These are phyloP conservation scores for Euzophera pinguis DNA, from an alignment of 2,888 invertebrate species.

Conservation along the genomic window DNA sequence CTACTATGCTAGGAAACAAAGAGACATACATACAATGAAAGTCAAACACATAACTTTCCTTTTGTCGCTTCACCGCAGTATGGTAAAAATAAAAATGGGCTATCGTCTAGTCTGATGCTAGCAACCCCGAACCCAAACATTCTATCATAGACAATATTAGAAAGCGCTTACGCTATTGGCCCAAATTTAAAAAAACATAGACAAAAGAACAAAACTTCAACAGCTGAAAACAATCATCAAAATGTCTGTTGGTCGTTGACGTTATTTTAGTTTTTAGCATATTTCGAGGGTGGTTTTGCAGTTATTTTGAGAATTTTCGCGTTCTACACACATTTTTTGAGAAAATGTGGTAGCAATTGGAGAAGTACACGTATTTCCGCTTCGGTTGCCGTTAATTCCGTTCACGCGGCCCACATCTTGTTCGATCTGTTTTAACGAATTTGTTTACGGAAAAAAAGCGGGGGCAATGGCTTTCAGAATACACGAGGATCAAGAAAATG, in stretches of 20 bases:
- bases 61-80: too few species aligned
- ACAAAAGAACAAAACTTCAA: conserved; percentile 64
- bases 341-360: conserved; percentile 50
- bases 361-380: conserved; percentile 35
- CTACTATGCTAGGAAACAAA: too few species aligned
- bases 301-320: conserved; percentile 33
- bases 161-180: conserved; percentile 44
- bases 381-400: conserved; percentile 42
- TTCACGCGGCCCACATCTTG: conserved; percentile 36
- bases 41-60: too few species aligned
- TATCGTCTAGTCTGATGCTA: too few species aligned
- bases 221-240: conserved; percentile 62
- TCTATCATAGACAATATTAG: conserved; percentile 21
- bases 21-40: too few species aligned
- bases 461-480: conserved; percentile 86
- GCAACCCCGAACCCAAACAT: background rate
- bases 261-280: conserved; percentile 43
- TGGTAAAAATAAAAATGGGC: too few species aligned
- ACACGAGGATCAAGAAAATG: conserved; percentile 89
- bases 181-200: conserved; percentile 59
- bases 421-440: conserved; percentile 42
- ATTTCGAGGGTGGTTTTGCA: conserved; percentile 62
- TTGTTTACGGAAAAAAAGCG: conserved; percentile 63
- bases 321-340: conserved; percentile 45
- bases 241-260: conserved; percentile 76